These are phyloP conservation scores for Aurelia aurita complex sp. Pacific DNA, from an alignment of 30 jellyfish, hydroid and myxozoan species.

Conservation along the genomic window DNA sequence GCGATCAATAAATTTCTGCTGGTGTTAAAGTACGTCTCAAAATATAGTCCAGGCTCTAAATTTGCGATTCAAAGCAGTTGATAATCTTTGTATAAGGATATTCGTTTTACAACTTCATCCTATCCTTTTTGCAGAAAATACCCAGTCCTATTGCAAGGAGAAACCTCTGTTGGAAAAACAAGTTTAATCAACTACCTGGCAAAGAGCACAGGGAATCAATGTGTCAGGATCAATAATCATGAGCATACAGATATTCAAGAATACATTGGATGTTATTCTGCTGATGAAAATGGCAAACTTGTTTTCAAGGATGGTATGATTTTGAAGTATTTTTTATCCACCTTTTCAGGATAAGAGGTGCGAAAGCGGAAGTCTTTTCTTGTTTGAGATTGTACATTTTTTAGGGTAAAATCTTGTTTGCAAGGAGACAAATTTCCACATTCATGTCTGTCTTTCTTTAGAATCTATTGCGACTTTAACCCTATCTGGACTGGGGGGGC, in stretches of 20 bases:
- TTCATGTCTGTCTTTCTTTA: too few relatives aligned
- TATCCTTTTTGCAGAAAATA: constrained; percentile 37
- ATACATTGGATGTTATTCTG: constrained; percentile 97
- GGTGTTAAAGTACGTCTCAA: too few relatives aligned
- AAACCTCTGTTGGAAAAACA: constrained; percentile 99
- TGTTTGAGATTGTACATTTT: too few relatives aligned
- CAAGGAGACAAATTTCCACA: too few relatives aligned
- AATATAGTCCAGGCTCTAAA: background rate
- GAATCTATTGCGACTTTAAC: too few relatives aligned
- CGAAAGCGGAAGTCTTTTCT: too few relatives aligned
- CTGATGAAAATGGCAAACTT: constrained; percentile 90
- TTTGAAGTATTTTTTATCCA: too few relatives aligned
- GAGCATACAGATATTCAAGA: constrained; percentile 99
- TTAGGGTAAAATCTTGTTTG: too few relatives aligned
- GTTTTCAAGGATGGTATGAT: constrained; percentile 94
- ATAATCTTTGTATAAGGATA: background rate
- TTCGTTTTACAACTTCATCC: too few relatives aligned
- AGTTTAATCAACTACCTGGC: constrained; percentile 91
- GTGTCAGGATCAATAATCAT: constrained; percentile 97
- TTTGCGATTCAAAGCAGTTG: background rate
- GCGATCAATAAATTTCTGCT: too few relatives aligned
- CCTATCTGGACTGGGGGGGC: too few relatives aligned
- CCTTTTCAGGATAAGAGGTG: too few relatives aligned
- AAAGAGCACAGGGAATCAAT: constrained; percentile 90
- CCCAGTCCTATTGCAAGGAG: constrained; percentile 99